Conservation (phyloP, 2,888 invertebrate species). For the Euzophera pinguis region DNA sequence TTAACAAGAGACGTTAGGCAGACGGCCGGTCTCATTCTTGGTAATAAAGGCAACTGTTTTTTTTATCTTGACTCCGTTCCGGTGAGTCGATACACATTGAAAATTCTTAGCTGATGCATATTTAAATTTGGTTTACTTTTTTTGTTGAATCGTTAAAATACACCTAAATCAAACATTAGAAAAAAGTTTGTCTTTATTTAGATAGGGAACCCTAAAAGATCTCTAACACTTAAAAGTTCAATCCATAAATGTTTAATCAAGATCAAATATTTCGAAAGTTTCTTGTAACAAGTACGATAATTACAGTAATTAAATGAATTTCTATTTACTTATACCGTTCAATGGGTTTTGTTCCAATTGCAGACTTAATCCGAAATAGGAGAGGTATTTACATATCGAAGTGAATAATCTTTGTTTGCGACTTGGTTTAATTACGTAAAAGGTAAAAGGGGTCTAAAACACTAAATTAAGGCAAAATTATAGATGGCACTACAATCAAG, state of each 20-base stretch:
- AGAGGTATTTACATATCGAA: conserved; percentile 12
- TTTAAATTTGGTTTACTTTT: no score
- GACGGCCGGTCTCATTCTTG: no score
- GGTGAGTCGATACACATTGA: no score
- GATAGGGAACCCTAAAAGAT: background rate
- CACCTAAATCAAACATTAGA: no score
- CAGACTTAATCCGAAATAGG: conserved; percentile 8
- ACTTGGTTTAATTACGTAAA: background rate
- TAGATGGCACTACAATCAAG: no score
- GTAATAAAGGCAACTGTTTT: no score
- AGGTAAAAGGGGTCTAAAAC: background rate
- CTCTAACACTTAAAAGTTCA: background rate
- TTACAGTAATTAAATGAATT: conserved; percentile 9
- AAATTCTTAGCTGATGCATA: no score
- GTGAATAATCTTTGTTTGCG: conserved; percentile 3
- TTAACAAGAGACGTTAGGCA: no score
- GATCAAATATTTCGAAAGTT: conserved; percentile 13
- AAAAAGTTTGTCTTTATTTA: background rate
- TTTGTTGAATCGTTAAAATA: no score
- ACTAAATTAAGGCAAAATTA: background rate
- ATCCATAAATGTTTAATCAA: background rate
- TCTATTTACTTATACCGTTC: background rate
- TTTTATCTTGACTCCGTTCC: no score
- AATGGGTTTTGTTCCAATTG: background rate
- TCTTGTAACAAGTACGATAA: conserved; percentile 10